phyloP scores from a whole-genome alignment of 1,140 invertebrate species.

The Cataglyphis hispanica region DNA sequence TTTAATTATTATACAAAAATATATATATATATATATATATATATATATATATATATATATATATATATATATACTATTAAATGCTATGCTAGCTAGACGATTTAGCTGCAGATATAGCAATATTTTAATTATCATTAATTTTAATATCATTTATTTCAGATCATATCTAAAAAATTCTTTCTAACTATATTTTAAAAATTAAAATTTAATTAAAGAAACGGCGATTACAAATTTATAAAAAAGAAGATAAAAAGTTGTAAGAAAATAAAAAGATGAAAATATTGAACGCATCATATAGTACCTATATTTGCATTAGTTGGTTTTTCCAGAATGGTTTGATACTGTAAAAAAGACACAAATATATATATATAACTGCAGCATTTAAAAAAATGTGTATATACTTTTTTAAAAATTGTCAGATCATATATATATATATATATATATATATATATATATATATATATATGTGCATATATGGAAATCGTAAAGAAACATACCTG shows the following conservation, averaged over 20 bases:
- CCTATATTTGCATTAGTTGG: slow-evolving; percentile 66
- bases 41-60: too few relatives aligned
- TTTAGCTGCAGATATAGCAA: neutral
- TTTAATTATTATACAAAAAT: slow-evolving; percentile 8
- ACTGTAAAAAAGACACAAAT: slow-evolving; percentile 68
- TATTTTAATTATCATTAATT: neutral
- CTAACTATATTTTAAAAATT: neutral
- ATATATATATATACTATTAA: neutral
- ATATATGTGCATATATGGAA: slow-evolving; percentile 2
- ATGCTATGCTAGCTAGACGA: neutral
- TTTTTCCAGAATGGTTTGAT: slow-evolving; percentile 80
- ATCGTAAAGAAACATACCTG: slow-evolving; percentile 81
- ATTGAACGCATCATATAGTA: slow-evolving; percentile 28
- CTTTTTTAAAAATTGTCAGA: too few relatives aligned
- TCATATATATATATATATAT: too few relatives aligned
- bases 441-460: neutral
- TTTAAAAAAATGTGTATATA: too few relatives aligned
- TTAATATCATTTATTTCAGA: slow-evolving; percentile 1
- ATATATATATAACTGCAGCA: too few relatives aligned
- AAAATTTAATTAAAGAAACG: neutral
- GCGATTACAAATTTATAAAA: neutral
- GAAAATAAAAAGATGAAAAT: neutral
- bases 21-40: too few relatives aligned
- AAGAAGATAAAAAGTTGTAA: neutral
- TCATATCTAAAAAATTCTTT: neutral